Percentiles rank a stretch among this genome's conserved stretches.
phyloP scores from a whole-genome alignment of 2,797 vertebrate genomes.

The Smutsia temminckii region DNA sequence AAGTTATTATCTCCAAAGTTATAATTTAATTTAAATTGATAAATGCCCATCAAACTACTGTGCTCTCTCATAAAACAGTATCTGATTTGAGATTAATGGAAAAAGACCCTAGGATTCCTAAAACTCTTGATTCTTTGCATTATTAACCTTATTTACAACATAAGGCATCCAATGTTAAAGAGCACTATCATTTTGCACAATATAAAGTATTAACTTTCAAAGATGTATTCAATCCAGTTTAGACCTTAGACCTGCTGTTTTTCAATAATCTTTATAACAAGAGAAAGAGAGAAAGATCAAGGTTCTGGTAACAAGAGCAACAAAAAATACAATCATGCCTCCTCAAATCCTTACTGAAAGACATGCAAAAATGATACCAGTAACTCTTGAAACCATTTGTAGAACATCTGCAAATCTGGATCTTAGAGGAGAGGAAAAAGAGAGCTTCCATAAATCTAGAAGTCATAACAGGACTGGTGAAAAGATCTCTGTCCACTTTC shows the following conservation, averaged over 20 bases:
- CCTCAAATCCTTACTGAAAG: slow-evolving; percentile 71
- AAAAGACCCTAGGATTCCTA: slow-evolving; percentile 88
- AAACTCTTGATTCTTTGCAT: slow-evolving; percentile 85
- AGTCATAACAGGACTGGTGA: neutral
- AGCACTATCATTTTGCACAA: slow-evolving; percentile 81
- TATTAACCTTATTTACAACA: slow-evolving; percentile 88
- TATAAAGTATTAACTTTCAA: slow-evolving; percentile 78
- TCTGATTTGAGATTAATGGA: slow-evolving; percentile 90
- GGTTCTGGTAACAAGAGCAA: slow-evolving; percentile 27
- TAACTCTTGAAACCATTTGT: slow-evolving; percentile 59
- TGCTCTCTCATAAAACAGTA: slow-evolving; percentile 89
- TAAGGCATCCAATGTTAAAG: slow-evolving; percentile 83
- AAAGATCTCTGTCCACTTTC: neutral
- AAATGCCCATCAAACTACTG: slow-evolving; percentile 92
- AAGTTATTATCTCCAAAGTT: slow-evolving; percentile 93
- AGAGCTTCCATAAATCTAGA: neutral
- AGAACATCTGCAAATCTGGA: neutral
- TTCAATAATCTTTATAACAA: slow-evolving; percentile 76
- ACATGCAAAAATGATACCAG: slow-evolving; percentile 56
- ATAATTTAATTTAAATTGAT: slow-evolving; percentile 96
- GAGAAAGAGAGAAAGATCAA: slow-evolving; percentile 63
- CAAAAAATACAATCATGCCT: slow-evolving; percentile 56
- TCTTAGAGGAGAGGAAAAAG: slow-evolving; percentile 5
- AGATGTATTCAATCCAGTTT: slow-evolving; percentile 75
- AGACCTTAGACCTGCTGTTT: slow-evolving; percentile 68